Conservation (phyloP, 2,888 invertebrate genomes). For the Holacanthella duospinosa region DNA sequence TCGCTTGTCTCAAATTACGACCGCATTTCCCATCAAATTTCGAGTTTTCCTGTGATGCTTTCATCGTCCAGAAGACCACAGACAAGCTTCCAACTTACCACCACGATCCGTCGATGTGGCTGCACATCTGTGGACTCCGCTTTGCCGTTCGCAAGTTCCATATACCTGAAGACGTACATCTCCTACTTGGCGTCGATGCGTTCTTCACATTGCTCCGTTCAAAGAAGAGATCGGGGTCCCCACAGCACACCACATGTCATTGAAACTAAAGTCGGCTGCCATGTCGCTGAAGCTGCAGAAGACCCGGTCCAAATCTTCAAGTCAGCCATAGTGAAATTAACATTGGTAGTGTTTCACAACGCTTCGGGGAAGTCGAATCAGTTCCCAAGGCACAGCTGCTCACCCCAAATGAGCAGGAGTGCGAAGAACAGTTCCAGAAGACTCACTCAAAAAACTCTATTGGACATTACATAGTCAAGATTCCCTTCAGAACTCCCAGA, state of each 20-base stretch:
- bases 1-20: neutral
- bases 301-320: neutral
- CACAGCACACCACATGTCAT: constrained; percentile 11
- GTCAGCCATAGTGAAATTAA: neutral
- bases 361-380: constrained; percentile 19
- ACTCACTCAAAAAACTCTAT: constrained; percentile 1
- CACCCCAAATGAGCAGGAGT: constrained; percentile 13
- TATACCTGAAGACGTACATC: neutral
- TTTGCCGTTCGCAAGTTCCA: constrained; percentile 1
- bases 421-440: constrained; percentile 14
- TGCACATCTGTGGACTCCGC: neutral
- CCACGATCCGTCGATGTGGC: neutral
- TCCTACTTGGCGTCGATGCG: neutral
- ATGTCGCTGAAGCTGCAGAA: neutral
- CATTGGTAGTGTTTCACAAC: constrained; percentile 1
- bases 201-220: neutral
- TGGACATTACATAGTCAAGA: constrained; percentile 17
- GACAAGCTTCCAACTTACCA: neutral
- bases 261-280: neutral
- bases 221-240: neutral
- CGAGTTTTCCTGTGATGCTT: neutral
- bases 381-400: neutral
- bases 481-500: constrained; percentile 12
- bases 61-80: neutral
- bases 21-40: neutral